These are phyloP conservation scores for Willowsia nigromaculata DNA, from an alignment of 2,888 invertebrate species.

Conservation along the genomic window DNA sequence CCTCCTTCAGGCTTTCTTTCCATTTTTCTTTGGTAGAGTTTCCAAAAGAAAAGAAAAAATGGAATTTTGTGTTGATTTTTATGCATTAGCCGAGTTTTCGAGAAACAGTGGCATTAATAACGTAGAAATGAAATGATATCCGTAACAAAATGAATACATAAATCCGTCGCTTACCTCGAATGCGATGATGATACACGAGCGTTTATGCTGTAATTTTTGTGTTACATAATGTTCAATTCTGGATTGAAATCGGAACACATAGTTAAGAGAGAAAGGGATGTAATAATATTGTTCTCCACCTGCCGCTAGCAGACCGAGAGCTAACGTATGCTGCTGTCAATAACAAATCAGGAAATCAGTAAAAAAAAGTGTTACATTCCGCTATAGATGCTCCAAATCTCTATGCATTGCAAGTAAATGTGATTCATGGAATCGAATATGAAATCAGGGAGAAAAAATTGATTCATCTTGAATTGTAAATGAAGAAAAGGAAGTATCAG, in stretches of 20 bases:
- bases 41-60: not conserved
- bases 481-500: not conserved
- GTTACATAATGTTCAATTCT: not conserved
- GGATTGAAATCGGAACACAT: not conserved
- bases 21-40: not conserved
- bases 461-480: slow-evolving; percentile 36
- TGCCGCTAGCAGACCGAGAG: slow-evolving; percentile 39
- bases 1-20: not conserved
- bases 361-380: slow-evolving; percentile 1
- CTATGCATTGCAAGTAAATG: slow-evolving; percentile 23
- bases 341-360: slow-evolving; percentile 47
- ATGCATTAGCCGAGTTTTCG: not conserved
- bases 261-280: not conserved
- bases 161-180: slow-evolving; percentile 17
- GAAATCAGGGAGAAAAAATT: not conserved
- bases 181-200: not conserved
- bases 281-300: slow-evolving; percentile 9
- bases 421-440: not conserved
- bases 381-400: not conserved
- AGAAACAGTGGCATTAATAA: not conserved
- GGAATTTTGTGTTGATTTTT: not conserved
- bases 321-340: slow-evolving; percentile 3
- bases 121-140: not conserved
- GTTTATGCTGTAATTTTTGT: not conserved
- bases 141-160: not conserved